A percentile compares a stretch with the other conserved stretches of the same genome.
These are phyloP conservation scores for Junonia oenone DNA, from an alignment of 2,888 invertebrate genomes.

Conservation along the genomic window DNA sequence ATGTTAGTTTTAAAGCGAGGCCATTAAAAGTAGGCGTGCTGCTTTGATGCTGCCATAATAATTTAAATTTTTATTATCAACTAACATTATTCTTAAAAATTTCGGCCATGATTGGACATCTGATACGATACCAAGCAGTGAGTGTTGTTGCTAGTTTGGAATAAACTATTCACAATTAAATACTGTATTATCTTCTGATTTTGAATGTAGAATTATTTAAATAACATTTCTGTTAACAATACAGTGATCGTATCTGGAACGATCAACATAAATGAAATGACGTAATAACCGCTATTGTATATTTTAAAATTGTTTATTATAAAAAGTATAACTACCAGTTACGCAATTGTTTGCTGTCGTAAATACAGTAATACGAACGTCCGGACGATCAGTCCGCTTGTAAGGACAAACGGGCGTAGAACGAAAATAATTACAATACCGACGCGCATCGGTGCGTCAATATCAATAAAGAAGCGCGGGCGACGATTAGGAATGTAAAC, in stretches of 20 bases:
- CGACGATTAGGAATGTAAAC: slow-evolving; percentile 8
- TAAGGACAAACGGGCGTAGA: slow-evolving; percentile 24
- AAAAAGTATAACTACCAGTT: slow-evolving; percentile 4
- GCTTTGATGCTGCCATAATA: not conserved
- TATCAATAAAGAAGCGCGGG: slow-evolving; percentile 27
- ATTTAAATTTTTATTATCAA: too few relatives aligned
- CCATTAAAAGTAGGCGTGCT: not conserved
- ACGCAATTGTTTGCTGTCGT: slow-evolving; percentile 10
- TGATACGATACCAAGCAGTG: too few relatives aligned
- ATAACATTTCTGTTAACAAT: too few relatives aligned
- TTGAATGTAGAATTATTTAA: too few relatives aligned
- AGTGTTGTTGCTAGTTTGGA: too few relatives aligned
- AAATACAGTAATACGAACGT: slow-evolving; percentile 20
- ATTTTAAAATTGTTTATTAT: not conserved
- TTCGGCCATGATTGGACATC: not conserved
- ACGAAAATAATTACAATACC: slow-evolving; percentile 30
- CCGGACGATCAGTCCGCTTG: slow-evolving; percentile 17
- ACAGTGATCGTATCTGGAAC: too few relatives aligned
- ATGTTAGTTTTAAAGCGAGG: slow-evolving; percentile 3
- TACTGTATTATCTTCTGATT: too few relatives aligned
- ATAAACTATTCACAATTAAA: too few relatives aligned
- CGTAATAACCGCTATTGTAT: not conserved
- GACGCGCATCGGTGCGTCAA: slow-evolving; percentile 28
- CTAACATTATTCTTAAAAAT: not conserved
- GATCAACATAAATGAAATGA: too few relatives aligned